Base-by-base conservation (phyloP, 2,113 vertebrate genomes). In the Hiodon alosoides region DNA sequence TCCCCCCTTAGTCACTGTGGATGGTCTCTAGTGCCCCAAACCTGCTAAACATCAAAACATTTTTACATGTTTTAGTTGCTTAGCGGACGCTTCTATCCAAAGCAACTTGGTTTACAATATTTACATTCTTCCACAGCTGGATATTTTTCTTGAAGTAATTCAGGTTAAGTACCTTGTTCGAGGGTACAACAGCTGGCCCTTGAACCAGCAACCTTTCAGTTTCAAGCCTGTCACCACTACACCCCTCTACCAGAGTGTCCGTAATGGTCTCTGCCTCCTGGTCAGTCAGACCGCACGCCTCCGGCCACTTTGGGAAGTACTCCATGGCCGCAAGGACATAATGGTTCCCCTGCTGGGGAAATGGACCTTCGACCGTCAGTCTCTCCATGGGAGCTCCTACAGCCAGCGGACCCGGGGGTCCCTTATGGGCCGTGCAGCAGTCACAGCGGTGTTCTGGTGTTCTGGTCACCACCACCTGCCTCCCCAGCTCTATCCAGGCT, bases 401-500 rank as follows among this genome's bases (percentile, higher is more conserved):
- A 53, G 7, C 13, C 8, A 4, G 16, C n/a, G n/a, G n/a, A n/a
- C n/a, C n/a, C n/a, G n/a, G n/a, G n/a, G n/a, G n/a, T n/a, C n/a
- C n/a, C n/a, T n/a, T n/a, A n/a, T n/a, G n/a, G n/a, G n/a, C n/a
- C n/a, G n/a, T n/a, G n/a, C n/a, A n/a, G n/a, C n/a, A n/a, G n/a
- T n/a, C n/a, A n/a, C n/a, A n/a, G n/a, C n/a, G n/a, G n/a, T n/a
- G n/a, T n/a, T n/a, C n/a, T n/a, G n/a, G n/a, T 4, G 14, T 48
- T 6, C 14, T 72, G 48, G 74, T 61, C 3, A 73, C 74, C 10
- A 75, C 67, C 17, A 66, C 50, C 46, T 76, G 78, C 74, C 74
- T 72, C 5, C 51, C 60, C 46, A 75, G 73, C 69, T 72, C 78
- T 10, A 59, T 71, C 78, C 73, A 76, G 7, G 53, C 47, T 9